Evolutionary conservation across 2,888 invertebrate genomes (phyloP).

Genomic region (Muscina levida): DNA sequence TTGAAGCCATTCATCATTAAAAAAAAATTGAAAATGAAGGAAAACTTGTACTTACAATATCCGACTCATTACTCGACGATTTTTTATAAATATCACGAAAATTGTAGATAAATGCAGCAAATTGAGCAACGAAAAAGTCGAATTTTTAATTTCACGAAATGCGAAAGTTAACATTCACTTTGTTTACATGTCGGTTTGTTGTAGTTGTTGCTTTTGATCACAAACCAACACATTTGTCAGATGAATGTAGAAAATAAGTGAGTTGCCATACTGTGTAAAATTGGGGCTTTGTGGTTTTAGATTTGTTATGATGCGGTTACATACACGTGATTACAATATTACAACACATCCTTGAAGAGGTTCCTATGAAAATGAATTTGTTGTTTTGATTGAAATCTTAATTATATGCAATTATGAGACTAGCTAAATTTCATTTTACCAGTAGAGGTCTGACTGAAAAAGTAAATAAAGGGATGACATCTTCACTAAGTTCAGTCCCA

Average conservation of each 20-base stretch:
- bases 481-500: no score
- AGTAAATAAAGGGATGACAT: no score
- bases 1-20: no score
- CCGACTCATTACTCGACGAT: not conserved
- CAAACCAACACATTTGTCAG: not conserved
- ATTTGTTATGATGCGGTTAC: no score
- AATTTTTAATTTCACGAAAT: conserved; percentile 27
- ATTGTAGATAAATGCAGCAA: conserved; percentile 19
- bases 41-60: conserved; percentile 17
- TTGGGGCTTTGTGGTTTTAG: not conserved
- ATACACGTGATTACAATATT: no score
- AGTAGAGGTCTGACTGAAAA: no score
- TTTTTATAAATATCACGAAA: conserved; percentile 19
- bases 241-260: not conserved
- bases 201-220: not conserved
- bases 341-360: no score
- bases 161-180: conserved; percentile 61
- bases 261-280: not conserved
- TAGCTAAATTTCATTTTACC: no score
- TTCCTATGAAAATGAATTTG: no score
- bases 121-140: not conserved
- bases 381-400: no score
- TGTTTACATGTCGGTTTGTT: conserved; percentile 54
- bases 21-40: no score
- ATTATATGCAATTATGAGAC: no score